These are phyloP conservation scores for Papilio dardanus DNA, from an alignment of 1,140 invertebrate genomes.

Conservation along the genomic window DNA sequence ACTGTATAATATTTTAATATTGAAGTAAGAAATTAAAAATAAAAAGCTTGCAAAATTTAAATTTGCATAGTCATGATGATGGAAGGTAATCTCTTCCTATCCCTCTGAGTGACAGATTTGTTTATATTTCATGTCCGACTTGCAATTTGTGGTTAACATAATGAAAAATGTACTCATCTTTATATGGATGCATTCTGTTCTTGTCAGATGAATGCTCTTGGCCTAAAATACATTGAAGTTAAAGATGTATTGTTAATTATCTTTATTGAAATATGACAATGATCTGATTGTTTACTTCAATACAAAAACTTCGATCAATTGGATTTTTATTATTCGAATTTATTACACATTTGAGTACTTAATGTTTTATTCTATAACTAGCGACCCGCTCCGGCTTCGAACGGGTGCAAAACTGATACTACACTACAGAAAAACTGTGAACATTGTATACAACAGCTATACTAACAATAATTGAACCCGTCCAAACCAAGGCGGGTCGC, in stretches of 20 bases:
- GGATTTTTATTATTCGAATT: not conserved
- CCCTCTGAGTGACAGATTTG: not conserved
- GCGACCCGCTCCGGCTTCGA: too few species aligned
- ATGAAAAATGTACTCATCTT: slow-evolving; percentile 11
- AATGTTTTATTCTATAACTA: too few species aligned
- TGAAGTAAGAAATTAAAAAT: too few species aligned
- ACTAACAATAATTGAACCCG: too few species aligned
- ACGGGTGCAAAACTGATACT: too few species aligned
- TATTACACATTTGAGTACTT: too few species aligned
- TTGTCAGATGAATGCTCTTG: not conserved
- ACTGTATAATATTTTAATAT: too few species aligned
- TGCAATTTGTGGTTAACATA: slow-evolving; percentile 5
- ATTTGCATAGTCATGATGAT: not conserved
- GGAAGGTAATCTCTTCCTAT: slow-evolving; percentile 4
- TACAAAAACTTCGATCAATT: not conserved
- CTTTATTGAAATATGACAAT: not conserved
- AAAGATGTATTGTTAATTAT: slow-evolving; percentile 1
- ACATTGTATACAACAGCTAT: too few species aligned
- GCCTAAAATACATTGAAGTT: slow-evolving; percentile 8
- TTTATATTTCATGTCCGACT: slow-evolving; percentile 3
- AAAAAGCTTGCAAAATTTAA: not conserved
- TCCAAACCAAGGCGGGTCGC: too few species aligned
- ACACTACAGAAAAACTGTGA: too few species aligned
- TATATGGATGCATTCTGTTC: not conserved
- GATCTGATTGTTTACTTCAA: not conserved